Evolutionary conservation across 1,140 invertebrate genomes (phyloP).

Genomic region (Calliopsis andreniformis): DNA sequence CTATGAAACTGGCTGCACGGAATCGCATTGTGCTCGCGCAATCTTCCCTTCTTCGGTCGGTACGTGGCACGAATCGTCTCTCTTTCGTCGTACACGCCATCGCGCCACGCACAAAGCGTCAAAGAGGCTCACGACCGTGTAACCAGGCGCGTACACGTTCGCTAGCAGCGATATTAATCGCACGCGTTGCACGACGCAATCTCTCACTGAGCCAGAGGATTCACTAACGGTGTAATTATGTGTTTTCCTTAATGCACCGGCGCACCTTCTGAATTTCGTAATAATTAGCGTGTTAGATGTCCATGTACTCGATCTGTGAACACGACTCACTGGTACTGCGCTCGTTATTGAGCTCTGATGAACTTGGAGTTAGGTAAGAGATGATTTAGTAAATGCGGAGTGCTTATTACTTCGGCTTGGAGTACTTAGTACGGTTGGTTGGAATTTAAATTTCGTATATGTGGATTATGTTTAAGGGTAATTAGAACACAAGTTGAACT

Average conservation of each 20-base stretch:
- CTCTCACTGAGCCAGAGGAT: conserved; percentile 16
- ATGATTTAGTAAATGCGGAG: too few species aligned
- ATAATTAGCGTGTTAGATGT: too few species aligned
- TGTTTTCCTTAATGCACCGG: background rate
- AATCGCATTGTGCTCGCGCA: conserved; percentile 36
- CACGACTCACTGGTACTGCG: too few species aligned
- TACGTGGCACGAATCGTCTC: conserved; percentile 10
- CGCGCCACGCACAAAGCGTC: conserved; percentile 1
- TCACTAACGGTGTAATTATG: conserved; percentile 27
- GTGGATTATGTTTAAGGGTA: too few species aligned
- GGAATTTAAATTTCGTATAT: too few species aligned
- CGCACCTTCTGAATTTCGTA: conserved; percentile 1
- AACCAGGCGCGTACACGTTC: background rate
- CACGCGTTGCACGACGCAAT: background rate
- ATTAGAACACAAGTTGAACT: too few species aligned
- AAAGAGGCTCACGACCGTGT: background rate
- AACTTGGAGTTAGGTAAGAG: too few species aligned
- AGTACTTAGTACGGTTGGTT: too few species aligned
- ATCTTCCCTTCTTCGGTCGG: conserved; percentile 13
- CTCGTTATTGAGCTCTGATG: too few species aligned
- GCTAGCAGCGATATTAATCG: conserved; percentile 11
- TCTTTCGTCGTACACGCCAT: background rate
- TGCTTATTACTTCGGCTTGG: too few species aligned
- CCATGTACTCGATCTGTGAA: too few species aligned
- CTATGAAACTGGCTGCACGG: conserved; percentile 30